phyloP scores from a whole-genome alignment of 2,888 invertebrate species.

The Cantharis rustica region DNA sequence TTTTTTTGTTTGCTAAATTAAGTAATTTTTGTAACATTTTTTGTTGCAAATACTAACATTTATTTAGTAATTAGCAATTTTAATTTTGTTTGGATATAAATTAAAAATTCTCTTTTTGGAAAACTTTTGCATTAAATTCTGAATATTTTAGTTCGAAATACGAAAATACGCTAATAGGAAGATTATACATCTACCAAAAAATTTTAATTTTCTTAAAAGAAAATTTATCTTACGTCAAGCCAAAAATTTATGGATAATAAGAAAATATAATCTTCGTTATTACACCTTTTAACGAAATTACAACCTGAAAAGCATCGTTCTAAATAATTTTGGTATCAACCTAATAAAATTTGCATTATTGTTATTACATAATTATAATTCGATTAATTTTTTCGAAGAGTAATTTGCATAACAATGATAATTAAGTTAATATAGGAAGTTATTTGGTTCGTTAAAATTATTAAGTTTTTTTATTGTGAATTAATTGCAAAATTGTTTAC shows the following conservation, averaged over 20 bases:
- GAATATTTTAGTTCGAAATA: too few species aligned
- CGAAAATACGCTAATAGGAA: too few species aligned
- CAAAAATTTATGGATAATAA: neutral
- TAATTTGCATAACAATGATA: neutral
- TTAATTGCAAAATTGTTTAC: neutral
- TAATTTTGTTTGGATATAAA: too few species aligned
- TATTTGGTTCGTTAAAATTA: neutral
- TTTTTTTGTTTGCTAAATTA: too few species aligned
- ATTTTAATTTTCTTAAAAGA: neutral
- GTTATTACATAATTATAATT: neutral
- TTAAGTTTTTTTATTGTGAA: neutral
- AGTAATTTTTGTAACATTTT: too few species aligned
- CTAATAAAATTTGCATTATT: neutral
- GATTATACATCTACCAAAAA: neutral
- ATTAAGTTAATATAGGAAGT: neutral
- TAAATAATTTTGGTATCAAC: neutral
- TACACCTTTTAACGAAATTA: neutral
- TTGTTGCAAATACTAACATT: too few species aligned
- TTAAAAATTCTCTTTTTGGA: too few species aligned
- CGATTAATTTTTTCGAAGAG: neutral
- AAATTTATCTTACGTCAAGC: neutral
- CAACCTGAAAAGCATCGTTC: neutral
- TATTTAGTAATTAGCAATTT: too few species aligned
- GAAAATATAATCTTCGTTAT: neutral
- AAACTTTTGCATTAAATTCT: too few species aligned